Conservation (phyloP, 64 coral and sea anemone genomes). For the Stylophora pistillata region DNA sequence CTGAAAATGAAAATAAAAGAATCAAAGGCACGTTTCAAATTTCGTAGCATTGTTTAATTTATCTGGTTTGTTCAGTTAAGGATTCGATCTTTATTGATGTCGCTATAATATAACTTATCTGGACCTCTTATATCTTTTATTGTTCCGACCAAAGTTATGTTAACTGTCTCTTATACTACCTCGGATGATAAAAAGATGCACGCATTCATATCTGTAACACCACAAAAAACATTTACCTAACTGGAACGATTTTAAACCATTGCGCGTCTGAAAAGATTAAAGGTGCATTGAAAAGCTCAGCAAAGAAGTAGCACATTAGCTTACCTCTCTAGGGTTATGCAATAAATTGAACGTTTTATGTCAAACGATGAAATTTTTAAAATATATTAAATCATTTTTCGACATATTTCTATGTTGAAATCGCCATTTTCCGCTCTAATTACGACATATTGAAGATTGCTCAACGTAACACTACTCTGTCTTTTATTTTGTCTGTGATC, state of each 20-base stretch:
- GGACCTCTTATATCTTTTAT: not conserved
- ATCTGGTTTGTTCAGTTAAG: not conserved
- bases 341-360: not conserved
- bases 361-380: too few species aligned
- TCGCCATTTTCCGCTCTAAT: not conserved
- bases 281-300: too few species aligned
- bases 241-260: too few species aligned
- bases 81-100: constrained; percentile 13
- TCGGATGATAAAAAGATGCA: too few species aligned
- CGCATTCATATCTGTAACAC: too few species aligned
- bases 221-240: too few species aligned
- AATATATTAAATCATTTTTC: too few species aligned
- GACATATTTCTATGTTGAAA: not conserved
- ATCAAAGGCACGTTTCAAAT: constrained; percentile 8
- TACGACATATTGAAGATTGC: not conserved
- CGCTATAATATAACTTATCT: not conserved
- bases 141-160: not conserved
- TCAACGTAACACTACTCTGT: not conserved
- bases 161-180: too few species aligned
- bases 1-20: constrained; percentile 11
- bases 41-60: not conserved
- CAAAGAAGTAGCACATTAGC: too few species aligned
- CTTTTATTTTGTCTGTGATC: not conserved
- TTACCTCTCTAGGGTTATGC: too few species aligned
- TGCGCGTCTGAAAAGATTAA: too few species aligned